A percentile compares a stretch with the other conserved stretches of the same genome.
Conservation (phyloP, 2,797 vertebrate genomes). For the Sphenopsis melanotis region DNA sequence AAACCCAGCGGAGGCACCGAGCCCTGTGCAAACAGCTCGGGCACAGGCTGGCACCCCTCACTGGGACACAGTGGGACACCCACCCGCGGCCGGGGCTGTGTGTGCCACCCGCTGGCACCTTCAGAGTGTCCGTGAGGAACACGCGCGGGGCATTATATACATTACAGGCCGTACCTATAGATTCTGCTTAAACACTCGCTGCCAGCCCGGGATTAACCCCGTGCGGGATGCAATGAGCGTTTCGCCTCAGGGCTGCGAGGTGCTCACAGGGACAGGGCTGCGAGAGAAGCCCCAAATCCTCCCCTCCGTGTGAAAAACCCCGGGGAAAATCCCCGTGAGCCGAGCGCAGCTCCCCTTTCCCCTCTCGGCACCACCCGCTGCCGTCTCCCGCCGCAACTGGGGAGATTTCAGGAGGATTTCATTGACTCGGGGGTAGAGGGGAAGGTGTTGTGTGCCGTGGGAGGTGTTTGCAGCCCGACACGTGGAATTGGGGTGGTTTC, state of each 20-base stretch:
- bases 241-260: not conserved
- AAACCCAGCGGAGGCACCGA: not conserved
- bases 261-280: not conserved
- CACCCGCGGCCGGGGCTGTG: not conserved
- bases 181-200: not conserved
- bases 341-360: not conserved
- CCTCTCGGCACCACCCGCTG: not conserved
- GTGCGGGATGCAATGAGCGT: not conserved
- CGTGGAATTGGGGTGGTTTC: not conserved
- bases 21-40: not conserved
- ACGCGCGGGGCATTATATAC: rapidly evolving
- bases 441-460: not conserved
- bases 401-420: slow-evolving; percentile 12
- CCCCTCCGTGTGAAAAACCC: not conserved
- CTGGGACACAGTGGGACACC: not conserved
- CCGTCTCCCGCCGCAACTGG: not conserved
- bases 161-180: not conserved
- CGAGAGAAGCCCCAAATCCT: not conserved
- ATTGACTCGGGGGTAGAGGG: not conserved
- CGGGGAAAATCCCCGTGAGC: not conserved
- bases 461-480: not conserved
- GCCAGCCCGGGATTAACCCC: not conserved
- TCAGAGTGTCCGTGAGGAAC: not conserved
- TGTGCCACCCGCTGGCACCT: not conserved
- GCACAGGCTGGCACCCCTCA: not conserved